These are phyloP conservation scores for Albula glossodonta DNA, from an alignment of 2,113 vertebrate genomes.

Conservation along the genomic window DNA sequence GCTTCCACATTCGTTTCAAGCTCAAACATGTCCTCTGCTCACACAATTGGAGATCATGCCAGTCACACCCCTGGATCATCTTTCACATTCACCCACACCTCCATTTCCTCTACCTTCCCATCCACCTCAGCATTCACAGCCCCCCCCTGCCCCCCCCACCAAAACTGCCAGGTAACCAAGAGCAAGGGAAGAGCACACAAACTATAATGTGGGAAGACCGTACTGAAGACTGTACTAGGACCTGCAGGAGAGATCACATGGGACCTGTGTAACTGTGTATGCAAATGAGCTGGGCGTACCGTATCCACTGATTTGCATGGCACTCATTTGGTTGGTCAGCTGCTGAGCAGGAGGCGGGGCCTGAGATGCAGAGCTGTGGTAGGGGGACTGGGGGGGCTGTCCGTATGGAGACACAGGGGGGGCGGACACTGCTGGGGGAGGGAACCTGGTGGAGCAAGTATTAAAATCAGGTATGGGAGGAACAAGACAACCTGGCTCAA, in stretches of 20 bases:
- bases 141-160: no score
- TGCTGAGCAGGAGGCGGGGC: constrained; percentile 70
- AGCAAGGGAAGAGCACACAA: no score
- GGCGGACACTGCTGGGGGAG: constrained; percentile 45
- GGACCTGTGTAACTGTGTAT: neutral
- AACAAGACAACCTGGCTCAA: no score
- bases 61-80: neutral
- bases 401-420: constrained; percentile 53
- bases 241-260: neutral
- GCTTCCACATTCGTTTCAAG: neutral
- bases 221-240: no score
- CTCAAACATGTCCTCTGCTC: neutral
- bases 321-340: constrained; percentile 79
- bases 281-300: constrained; percentile 59
- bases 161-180: no score
- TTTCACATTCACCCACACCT: neutral
- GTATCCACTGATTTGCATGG: constrained; percentile 83
- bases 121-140: neutral
- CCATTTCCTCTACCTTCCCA: no score
- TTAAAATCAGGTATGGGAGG: no score
- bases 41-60: neutral
- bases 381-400: constrained; percentile 57
- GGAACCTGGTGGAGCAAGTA: constrained; percentile 47
- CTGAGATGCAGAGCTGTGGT: constrained; percentile 60
- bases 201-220: no score